A percentile compares a stretch with the other conserved stretches of the same genome.
Conservation (phyloP, 2,797 vertebrate species). For the Oceanodroma leucorhoa region DNA sequence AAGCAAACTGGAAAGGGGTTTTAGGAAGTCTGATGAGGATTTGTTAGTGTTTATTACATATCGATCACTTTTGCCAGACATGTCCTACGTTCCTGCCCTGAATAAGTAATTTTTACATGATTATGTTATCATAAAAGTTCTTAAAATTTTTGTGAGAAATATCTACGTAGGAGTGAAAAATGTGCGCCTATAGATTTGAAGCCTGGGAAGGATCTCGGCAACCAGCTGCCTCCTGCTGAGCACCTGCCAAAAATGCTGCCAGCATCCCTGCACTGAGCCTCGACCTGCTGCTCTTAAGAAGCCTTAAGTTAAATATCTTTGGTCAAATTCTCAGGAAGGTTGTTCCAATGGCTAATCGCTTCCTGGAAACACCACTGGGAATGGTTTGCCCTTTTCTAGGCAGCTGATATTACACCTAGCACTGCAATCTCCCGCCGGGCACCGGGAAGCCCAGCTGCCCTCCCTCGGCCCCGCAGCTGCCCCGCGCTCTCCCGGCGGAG, state of each 20-base stretch:
- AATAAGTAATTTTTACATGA: neutral
- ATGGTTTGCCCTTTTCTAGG: fast-evolving
- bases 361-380: neutral
- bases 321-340: neutral
- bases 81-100: fast-evolving
- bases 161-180: fast-evolving
- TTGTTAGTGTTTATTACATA: neutral
- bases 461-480: neutral
- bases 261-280: neutral
- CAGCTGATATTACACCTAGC: too few relatives aligned
- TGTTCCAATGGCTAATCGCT: neutral
- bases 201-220: neutral
- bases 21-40: neutral
- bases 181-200: fast-evolving
- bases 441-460: neutral
- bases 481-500: neutral
- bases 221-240: neutral
- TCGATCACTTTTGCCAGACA: neutral
- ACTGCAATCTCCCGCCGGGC: neutral
- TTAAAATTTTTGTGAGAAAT: too few relatives aligned
- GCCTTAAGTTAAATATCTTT: too few relatives aligned
- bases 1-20: neutral
- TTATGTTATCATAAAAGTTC: neutral
- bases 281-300: neutral
- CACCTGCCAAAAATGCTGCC: neutral